phyloP scores from a whole-genome alignment of 2,888 invertebrate genomes.

The Cenopis cana region DNA sequence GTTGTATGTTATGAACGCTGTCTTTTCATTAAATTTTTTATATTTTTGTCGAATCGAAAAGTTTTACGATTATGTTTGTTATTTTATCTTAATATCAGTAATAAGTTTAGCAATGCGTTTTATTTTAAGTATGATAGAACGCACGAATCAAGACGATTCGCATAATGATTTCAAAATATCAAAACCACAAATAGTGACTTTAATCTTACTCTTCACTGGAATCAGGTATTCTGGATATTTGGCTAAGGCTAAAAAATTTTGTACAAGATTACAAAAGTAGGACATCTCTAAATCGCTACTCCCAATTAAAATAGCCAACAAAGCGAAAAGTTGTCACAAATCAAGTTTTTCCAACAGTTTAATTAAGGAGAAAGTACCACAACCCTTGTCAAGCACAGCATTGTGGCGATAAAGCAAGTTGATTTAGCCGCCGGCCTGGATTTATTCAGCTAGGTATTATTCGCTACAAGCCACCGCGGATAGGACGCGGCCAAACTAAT shows the following conservation, averaged over 20 bases:
- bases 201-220: too few relatives aligned
- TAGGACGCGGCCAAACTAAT: conserved; percentile 47
- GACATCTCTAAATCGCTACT: background rate
- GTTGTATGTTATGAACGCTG: too few relatives aligned
- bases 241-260: background rate
- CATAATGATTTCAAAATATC: background rate
- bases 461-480: conserved; percentile 48
- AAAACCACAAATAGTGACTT: too few relatives aligned
- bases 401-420: conserved; percentile 50
- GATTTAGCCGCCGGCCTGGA: conserved; percentile 52
- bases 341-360: conserved; percentile 12
- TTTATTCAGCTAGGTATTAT: conserved; percentile 55
- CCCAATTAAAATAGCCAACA: background rate
- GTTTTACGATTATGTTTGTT: too few relatives aligned
- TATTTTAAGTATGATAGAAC: too few relatives aligned
- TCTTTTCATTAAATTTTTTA: too few relatives aligned
- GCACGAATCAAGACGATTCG: background rate
- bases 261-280: background rate
- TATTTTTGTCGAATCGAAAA: too few relatives aligned
- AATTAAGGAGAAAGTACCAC: conserved; percentile 46
- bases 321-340: background rate
- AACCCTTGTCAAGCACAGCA: conserved; percentile 48
- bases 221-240: background rate
- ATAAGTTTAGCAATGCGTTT: too few relatives aligned
- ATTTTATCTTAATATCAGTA: too few relatives aligned